Evolutionary conservation across 2,113 vertebrate genomes (phyloP).

Genomic region (Dipodomys stephensi): DNA sequence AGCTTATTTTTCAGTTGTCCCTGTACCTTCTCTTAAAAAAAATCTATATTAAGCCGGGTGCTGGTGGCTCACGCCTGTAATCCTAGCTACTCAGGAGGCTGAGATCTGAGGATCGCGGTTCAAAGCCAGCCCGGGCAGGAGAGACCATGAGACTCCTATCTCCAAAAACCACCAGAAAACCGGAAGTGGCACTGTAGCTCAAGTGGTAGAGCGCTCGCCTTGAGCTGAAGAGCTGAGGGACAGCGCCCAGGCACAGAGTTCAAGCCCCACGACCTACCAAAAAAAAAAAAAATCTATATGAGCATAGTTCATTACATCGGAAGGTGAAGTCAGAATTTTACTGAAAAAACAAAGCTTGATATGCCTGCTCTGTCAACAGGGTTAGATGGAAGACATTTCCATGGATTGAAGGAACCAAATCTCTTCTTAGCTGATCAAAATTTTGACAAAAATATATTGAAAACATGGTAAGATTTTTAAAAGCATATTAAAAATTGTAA

Average conservation of each 20-base stretch:
- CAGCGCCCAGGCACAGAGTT: too few relatives aligned
- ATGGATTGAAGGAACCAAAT: conserved; percentile 22
- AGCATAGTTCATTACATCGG: conserved; percentile 16
- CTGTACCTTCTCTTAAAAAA: not conserved
- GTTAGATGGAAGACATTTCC: not conserved
- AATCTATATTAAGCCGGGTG: too few relatives aligned
- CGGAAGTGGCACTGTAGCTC: too few relatives aligned
- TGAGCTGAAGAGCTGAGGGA: too few relatives aligned
- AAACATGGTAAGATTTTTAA: conserved; percentile 17
- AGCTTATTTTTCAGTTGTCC: conserved; percentile 21
- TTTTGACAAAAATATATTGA: conserved; percentile 35
- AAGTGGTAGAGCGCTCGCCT: too few relatives aligned
- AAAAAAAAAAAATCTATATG: not conserved
- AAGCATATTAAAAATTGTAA: conserved; percentile 49
- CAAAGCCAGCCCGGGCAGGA: too few relatives aligned
- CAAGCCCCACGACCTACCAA: too few relatives aligned
- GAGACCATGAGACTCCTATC: too few relatives aligned
- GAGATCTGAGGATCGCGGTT: too few relatives aligned
- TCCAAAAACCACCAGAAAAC: too few relatives aligned
- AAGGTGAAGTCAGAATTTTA: conserved; percentile 44
- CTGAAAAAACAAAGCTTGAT: not conserved
- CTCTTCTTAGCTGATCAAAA: not conserved
- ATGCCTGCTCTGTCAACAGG: not conserved
- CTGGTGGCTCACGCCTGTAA: too few relatives aligned
- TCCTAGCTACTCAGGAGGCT: too few relatives aligned